These are phyloP conservation scores for Caerostris extrusa DNA, from an alignment of 1,140 invertebrate genomes.

Conservation along the genomic window DNA sequence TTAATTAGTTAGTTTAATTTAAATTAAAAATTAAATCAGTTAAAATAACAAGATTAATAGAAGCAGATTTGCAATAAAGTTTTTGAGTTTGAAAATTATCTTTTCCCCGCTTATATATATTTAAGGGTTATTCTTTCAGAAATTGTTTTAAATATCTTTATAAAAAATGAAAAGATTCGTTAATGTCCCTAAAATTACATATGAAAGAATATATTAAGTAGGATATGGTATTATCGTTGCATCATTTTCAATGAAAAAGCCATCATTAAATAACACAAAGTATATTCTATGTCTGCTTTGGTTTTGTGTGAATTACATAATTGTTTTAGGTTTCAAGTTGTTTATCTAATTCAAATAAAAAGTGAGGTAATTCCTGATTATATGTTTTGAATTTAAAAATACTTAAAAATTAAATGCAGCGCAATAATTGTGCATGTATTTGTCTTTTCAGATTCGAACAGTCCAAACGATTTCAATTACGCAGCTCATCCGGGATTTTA, in stretches of 20 bases:
- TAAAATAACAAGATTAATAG: too few relatives aligned
- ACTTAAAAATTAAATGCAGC: neutral
- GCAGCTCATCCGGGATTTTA: constrained; percentile 74
- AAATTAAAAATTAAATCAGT: too few relatives aligned
- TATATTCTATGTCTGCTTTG: neutral
- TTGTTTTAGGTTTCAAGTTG: neutral
- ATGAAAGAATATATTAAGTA: too few relatives aligned
- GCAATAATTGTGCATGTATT: neutral
- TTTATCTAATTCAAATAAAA: neutral
- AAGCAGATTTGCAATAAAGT: too few relatives aligned
- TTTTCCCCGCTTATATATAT: too few relatives aligned
- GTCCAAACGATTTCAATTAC: constrained; percentile 76
- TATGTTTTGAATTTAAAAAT: neutral
- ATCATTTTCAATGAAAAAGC: neutral
- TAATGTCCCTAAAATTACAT: too few relatives aligned
- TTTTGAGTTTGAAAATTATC: too few relatives aligned
- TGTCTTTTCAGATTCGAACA: constrained; percentile 74
- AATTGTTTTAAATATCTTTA: too few relatives aligned
- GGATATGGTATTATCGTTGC: too few relatives aligned
- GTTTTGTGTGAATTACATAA: neutral
- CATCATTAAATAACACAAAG: neutral
- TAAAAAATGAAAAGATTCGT: too few relatives aligned
- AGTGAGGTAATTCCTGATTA: neutral
- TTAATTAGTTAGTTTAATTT: too few relatives aligned
- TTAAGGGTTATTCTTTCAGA: too few relatives aligned